Evolutionary conservation across 2,113 vertebrate species (phyloP).

Genomic region (Parus major): DNA sequence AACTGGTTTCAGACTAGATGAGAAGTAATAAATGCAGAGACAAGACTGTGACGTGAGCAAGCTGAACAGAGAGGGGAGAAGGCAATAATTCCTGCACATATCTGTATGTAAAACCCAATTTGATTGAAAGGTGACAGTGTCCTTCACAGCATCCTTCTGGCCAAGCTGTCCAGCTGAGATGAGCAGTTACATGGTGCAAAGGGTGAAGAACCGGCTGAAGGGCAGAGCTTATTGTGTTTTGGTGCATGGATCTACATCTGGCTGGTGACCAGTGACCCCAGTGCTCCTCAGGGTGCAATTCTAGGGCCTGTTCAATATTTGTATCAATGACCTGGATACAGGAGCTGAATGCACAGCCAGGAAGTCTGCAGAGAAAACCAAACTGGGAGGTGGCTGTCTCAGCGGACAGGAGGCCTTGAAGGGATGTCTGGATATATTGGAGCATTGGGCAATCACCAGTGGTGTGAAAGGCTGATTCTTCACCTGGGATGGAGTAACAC

Average conservation of each 20-base stretch:
- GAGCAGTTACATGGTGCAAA: background rate
- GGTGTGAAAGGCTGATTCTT: background rate
- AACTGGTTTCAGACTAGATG: background rate
- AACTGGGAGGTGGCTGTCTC: background rate
- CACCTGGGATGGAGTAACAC: background rate
- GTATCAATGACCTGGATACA: fast-evolving
- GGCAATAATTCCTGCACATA: background rate
- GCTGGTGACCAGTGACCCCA: background rate
- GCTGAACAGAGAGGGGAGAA: background rate
- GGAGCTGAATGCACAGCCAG: background rate
- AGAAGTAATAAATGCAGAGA: background rate
- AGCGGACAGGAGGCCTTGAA: background rate
- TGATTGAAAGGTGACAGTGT: background rate
- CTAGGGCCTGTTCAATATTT: background rate
- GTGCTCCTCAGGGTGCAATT: background rate
- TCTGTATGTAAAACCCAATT: background rate
- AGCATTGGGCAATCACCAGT: background rate
- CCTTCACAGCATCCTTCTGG: background rate
- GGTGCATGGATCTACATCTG: background rate
- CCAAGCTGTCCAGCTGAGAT: background rate
- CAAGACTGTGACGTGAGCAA: background rate
- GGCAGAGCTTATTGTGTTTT: background rate
- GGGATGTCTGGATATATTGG: background rate
- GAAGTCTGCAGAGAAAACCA: background rate
- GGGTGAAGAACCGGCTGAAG: background rate